phyloP scores from a whole-genome alignment of 2,113 vertebrate genomes.

The Nycticebus coucang region DNA sequence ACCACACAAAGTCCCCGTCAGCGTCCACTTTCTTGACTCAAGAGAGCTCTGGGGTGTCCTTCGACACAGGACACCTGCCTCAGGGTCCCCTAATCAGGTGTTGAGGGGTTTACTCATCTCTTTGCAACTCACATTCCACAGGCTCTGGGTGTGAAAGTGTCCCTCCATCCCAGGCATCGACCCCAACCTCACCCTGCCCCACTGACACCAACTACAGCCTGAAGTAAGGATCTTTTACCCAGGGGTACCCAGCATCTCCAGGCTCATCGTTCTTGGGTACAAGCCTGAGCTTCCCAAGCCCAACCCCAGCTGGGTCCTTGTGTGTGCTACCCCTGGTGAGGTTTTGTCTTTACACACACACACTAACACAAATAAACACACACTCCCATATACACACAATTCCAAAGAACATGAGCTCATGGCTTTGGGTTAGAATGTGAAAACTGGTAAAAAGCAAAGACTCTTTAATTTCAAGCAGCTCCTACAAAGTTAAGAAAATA shows the following conservation, averaged over 20 bases:
- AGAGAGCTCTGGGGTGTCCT: too few species aligned
- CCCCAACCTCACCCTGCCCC: not conserved
- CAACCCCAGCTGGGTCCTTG: too few species aligned
- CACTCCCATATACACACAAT: too few species aligned
- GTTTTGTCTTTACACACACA: too few species aligned
- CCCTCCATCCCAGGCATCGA: not conserved
- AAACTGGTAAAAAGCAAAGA: not conserved
- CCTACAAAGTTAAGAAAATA: too few species aligned
- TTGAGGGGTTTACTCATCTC: not conserved
- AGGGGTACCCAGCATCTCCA: not conserved
- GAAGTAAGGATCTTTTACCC: too few species aligned
- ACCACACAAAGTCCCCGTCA: rapidly evolving
- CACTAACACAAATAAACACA: too few species aligned
- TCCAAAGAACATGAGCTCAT: not conserved
- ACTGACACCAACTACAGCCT: rapidly evolving
- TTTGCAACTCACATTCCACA: not conserved
- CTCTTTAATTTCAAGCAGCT: not conserved
- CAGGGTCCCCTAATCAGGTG: not conserved
- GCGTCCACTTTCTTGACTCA: not conserved
- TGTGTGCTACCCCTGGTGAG: too few species aligned
- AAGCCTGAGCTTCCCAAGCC: not conserved
- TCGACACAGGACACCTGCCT: too few species aligned
- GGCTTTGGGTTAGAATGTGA: not conserved
- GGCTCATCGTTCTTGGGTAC: not conserved
- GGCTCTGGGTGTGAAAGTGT: not conserved